Conservation (phyloP, 1,140 invertebrate genomes). For the Rhizoglyphus robini region DNA sequence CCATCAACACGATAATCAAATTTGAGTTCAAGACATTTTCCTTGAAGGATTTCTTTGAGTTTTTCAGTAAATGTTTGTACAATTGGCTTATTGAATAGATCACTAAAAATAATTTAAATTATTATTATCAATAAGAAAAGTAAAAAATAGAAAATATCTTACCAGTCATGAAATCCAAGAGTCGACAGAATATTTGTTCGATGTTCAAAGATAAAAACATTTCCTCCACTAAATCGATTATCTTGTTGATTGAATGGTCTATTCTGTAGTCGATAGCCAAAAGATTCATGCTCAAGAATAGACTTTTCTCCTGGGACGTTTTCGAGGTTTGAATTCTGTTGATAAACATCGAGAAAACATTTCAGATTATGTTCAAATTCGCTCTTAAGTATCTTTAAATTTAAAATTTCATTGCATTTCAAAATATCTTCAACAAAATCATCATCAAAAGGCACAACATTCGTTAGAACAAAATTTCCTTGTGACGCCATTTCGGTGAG, state of each 20-base stretch:
- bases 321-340: background rate
- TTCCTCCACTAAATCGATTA: background rate
- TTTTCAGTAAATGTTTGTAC: background rate
- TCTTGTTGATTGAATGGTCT: background rate
- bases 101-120: background rate
- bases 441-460: background rate
- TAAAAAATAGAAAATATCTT: background rate
- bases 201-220: conserved; percentile 1
- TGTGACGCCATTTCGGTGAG: conserved; percentile 6
- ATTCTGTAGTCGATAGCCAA: conserved; percentile 4
- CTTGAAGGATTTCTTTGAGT: background rate
- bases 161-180: background rate
- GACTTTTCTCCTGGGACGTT: background rate
- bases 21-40: background rate
- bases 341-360: background rate
- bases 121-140: background rate
- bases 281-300: background rate
- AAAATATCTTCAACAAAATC: background rate
- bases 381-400: background rate
- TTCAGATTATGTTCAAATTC: background rate
- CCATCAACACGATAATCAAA: background rate
- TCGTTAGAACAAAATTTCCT: conserved; percentile 4
- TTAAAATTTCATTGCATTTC: no score
- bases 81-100: background rate
- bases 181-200: background rate